Evolutionary conservation across 2,797 vertebrate species (phyloP), one percentile per base, ranked within the genome.

Genomic region (Heliangelus exortis): DNA sequence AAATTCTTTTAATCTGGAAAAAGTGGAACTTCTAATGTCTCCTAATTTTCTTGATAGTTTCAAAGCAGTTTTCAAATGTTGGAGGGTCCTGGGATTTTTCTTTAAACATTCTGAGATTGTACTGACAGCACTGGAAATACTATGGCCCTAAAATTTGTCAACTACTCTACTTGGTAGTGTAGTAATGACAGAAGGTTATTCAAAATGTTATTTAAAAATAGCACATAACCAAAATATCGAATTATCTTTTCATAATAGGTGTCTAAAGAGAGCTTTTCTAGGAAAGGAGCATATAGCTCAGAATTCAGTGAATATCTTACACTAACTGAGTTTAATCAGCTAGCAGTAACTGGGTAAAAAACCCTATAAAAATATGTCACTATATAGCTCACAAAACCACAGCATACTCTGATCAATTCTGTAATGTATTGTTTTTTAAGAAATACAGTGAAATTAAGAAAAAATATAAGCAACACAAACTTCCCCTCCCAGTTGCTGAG

Each of bases 121-220:
- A 72, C 41, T 86, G 74, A 50, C 36, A 78, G 39, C 33, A 48
- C 22, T 82, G 62, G 51, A 90, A 74, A 10, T 29, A 23, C 33
- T 47, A 9, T 74, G 41, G 54, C 26, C 75, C 79, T 87, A 71
- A 71, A 54, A 90, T 87, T 90, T 71, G 71, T 54, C 63, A 48
- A 26, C 29, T 79, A 5, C 15, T 80, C n/a, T 58, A 25, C 0
- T 0, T 23, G 53, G 19, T 23, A 65, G 12, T 28, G 11, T 15
- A 89, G 66, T 43, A 93, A 87, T 29, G 68, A 76, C 61, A 94
- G 61, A 77, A 92, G 16, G 61, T 80, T 89, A 65, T 18, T 79
- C 50, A 57, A 69, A 93, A 86, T 57, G 47, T 63, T 93, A 65
- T 71, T 90, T 58, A 33, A 80, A 83, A 89, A 68, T 77, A 83